Conservation (phyloP, 2,888 invertebrate genomes). For the Papilio demoleus region DNA sequence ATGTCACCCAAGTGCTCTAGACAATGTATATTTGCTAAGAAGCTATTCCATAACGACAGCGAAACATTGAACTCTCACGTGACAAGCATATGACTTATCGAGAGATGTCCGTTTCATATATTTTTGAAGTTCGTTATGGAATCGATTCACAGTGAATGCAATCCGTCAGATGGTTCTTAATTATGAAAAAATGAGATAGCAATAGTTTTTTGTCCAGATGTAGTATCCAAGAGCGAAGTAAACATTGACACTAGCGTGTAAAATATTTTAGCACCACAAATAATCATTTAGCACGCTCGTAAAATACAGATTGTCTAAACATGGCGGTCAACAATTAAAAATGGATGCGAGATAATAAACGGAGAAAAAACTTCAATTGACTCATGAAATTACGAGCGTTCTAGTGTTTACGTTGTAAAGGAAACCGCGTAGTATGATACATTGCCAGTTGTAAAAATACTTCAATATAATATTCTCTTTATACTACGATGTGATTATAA, state of each 20-base stretch:
- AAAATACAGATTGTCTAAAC: background rate
- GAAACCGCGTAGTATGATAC: slow-evolving; percentile 26
- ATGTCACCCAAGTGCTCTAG: too few species aligned
- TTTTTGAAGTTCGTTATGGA: too few species aligned
- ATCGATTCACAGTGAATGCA: too few species aligned
- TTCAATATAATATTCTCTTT: background rate
- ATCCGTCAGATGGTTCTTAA: too few species aligned
- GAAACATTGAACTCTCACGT: too few species aligned
- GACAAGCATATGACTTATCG: too few species aligned
- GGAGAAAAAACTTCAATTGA: slow-evolving; percentile 16
- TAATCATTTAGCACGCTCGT: slow-evolving; percentile 12
- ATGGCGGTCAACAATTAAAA: slow-evolving; percentile 1
- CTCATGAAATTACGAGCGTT: slow-evolving; percentile 32
- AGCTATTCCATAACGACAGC: too few species aligned
- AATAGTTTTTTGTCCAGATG: background rate
- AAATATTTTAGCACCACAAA: slow-evolving; percentile 20
- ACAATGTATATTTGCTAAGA: too few species aligned
- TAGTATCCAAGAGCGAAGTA: background rate
- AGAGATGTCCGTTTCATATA: too few species aligned
- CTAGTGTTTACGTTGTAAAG: slow-evolving; percentile 27
- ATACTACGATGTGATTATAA: background rate
- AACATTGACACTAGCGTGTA: slow-evolving; percentile 12
- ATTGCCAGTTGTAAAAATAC: slow-evolving; percentile 11
- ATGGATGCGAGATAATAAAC: slow-evolving; percentile 17
- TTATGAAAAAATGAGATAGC: background rate